phyloP scores from a whole-genome alignment of 2,797 vertebrate species.

The Nothura maculosa region DNA sequence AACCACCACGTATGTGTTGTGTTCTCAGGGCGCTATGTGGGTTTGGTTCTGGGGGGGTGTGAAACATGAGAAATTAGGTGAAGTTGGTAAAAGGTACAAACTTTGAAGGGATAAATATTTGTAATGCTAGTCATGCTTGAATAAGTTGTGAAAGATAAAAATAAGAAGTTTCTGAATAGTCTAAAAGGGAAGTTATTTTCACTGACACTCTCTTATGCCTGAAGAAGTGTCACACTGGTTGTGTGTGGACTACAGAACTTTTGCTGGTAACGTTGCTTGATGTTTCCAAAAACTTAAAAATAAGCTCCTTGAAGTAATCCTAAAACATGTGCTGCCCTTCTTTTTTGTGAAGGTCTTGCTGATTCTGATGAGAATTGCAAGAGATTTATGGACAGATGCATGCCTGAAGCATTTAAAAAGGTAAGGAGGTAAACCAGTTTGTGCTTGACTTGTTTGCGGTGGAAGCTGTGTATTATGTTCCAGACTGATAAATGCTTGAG shows the following conservation, averaged over 20 bases:
- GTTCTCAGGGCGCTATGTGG: background rate
- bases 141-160: background rate
- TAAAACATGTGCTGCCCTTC: background rate
- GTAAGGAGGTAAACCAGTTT: constrained; percentile 73
- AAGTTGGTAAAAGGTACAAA: background rate
- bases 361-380: constrained; percentile 99
- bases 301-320: background rate
- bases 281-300: background rate
- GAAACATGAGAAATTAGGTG: background rate
- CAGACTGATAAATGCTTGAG: background rate
- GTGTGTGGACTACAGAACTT: background rate
- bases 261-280: background rate
- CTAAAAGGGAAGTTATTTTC: background rate
- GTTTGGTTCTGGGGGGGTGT: background rate
- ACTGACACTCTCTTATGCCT: background rate
- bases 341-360: constrained; percentile 87
- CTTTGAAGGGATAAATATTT: background rate
- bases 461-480: background rate
- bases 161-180: too few species aligned
- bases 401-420: constrained; percentile 99
- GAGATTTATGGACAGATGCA: constrained; percentile 97
- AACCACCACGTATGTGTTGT: background rate
- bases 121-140: background rate
- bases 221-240: background rate
- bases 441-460: background rate